Evolutionary conservation across 1,140 invertebrate genomes (phyloP), one percentile per base, ranked within the genome.

Genomic region (Lutraria rhynchaena): DNA sequence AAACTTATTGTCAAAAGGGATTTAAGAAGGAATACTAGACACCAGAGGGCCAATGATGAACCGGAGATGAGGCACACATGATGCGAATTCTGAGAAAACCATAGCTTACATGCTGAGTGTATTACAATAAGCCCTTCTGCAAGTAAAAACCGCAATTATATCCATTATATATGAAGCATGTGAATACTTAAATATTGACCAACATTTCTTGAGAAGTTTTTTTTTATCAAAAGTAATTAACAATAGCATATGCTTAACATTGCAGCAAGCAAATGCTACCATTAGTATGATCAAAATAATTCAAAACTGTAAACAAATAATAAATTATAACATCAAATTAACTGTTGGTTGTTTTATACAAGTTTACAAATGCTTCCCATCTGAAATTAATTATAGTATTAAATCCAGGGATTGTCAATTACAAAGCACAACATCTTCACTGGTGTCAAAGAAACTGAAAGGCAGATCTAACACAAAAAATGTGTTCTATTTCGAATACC

Each of bases 301-400:
- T 55, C 7, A 27, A 55, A n/a, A 55, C 7, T 55, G n/a, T n/a
- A n/a, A n/a, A n/a, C n/a, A n/a, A n/a, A n/a, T n/a, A n/a, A n/a
- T n/a, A n/a, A n/a, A n/a, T n/a, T n/a, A n/a, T n/a, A n/a, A n/a
- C n/a, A n/a, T 63, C 19, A 4, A 15, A n/a, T 49, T n/a, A 70
- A 22, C 17, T 7, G 55, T 55, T 51, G 73, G 58, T 75, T 75
- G 73, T 75, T 61, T 57, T 61, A 75, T 75, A 49, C n/a, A 61
- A 58, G 76, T 70, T 70, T 80, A 70, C 76, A 70, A 70, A 80
- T 80, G 76, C 51, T 70, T 80, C 76, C 55, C 35, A 67, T 80
- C 76, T 80, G 76, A 55, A 77, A 80, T 27, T 61, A 67, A 46
- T 55, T 57, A 29, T 78, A 65, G 35, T 67, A 61, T 75, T 67